Evolutionary conservation across 92 coral and sea anemone species (phyloP).

Genomic region (Ricordea florida): DNA sequence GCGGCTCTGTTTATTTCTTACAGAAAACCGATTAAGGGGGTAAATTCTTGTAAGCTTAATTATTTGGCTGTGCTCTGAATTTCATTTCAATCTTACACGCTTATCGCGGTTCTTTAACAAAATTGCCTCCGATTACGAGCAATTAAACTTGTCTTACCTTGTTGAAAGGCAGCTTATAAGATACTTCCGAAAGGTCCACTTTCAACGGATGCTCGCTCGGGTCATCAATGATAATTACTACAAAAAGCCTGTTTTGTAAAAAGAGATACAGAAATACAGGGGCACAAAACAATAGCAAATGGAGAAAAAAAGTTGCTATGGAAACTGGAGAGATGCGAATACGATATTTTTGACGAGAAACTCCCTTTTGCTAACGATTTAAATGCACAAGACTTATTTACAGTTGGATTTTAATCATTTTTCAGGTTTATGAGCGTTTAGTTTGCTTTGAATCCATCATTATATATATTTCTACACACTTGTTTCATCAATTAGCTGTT

Average conservation of each 20-base stretch:
- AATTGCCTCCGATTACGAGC: too few relatives aligned
- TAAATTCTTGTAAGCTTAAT: too few relatives aligned
- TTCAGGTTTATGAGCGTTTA: not conserved
- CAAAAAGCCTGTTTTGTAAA: slow-evolving; percentile 27
- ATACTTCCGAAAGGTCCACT: too few relatives aligned
- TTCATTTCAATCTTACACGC: too few relatives aligned
- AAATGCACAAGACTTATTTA: not conserved
- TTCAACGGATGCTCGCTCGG: too few relatives aligned
- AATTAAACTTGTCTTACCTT: too few relatives aligned
- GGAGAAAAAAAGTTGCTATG: not conserved
- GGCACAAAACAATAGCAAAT: slow-evolving; percentile 10
- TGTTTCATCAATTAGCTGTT: slow-evolving; percentile 25
- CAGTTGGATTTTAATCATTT: not conserved
- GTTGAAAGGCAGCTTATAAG: too few relatives aligned
- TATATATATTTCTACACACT: not conserved
- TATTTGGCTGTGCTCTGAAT: too few relatives aligned
- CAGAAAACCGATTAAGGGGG: too few relatives aligned
- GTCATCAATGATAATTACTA: not conserved
- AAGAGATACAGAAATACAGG: slow-evolving; percentile 27
- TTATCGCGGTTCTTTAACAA: too few relatives aligned
- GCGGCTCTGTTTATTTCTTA: too few relatives aligned
- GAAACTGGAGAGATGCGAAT: not conserved
- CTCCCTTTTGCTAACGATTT: too few relatives aligned
- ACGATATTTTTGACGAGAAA: not conserved
- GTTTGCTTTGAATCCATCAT: not conserved